Conservation (phyloP, 2,888 invertebrate genomes). For the Caenorhabditis zanzibari region DNA sequence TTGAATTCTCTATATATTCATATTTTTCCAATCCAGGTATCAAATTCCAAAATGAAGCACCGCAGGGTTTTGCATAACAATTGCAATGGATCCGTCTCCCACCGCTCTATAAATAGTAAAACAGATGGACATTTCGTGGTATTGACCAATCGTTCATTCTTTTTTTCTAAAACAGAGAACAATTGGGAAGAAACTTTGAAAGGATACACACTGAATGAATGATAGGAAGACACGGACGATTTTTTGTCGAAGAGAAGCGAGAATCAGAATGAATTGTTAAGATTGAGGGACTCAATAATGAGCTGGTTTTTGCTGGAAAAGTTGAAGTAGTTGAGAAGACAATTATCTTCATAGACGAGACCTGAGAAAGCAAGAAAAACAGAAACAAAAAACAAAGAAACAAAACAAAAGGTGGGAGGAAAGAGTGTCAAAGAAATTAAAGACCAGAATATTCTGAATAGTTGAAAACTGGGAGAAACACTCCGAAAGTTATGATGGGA, state of each 20-base stretch:
- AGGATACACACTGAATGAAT: constrained; percentile 17
- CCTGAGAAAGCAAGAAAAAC: constrained; percentile 10
- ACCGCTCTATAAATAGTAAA: constrained; percentile 23
- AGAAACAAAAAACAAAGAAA: constrained; percentile 33
- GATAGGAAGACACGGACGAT: constrained; percentile 34
- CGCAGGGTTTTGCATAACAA: constrained; percentile 49
- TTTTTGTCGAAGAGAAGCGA: neutral
- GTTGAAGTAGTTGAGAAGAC: constrained; percentile 26
- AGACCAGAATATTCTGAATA: constrained; percentile 26
- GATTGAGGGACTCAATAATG: constrained; percentile 24
- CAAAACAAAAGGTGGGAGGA: constrained; percentile 23
- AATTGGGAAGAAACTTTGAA: constrained; percentile 6
- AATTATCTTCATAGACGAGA: constrained; percentile 23
- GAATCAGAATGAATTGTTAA: neutral
- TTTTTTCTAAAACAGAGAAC: constrained; percentile 15
- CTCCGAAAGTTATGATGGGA: neutral
- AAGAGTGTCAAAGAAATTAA: constrained; percentile 31
- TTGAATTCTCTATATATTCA: constrained; percentile 1
- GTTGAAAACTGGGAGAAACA: constrained; percentile 5
- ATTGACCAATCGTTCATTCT: constrained; percentile 36
- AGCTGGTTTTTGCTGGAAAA: constrained; percentile 18
- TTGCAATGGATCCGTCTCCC: constrained; percentile 26
- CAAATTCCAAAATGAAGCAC: constrained; percentile 48
- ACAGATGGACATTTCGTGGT: constrained; percentile 15
- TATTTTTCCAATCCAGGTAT: constrained; percentile 42